These are phyloP conservation scores for Diloba caeruleocephala DNA, from an alignment of 2,888 invertebrate species.

Conservation along the genomic window DNA sequence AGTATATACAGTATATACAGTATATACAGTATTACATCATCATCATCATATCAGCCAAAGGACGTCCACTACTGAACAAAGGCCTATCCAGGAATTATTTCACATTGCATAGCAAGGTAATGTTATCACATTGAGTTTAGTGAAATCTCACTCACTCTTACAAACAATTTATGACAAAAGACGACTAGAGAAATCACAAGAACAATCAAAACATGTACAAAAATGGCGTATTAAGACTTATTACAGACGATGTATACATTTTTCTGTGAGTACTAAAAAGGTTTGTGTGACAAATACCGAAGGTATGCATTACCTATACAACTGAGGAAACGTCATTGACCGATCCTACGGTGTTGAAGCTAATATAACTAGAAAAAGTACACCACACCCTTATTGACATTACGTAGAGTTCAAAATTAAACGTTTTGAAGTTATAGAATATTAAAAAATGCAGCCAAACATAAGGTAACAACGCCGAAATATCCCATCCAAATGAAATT, in stretches of 20 bases:
- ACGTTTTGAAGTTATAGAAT: slow-evolving; percentile 11
- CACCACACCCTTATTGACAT: slow-evolving; percentile 11
- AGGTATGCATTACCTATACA: slow-evolving; percentile 64
- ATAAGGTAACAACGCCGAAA: slow-evolving; percentile 31
- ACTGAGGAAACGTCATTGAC: slow-evolving; percentile 62
- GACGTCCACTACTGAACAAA: too few relatives aligned
- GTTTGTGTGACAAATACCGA: slow-evolving; percentile 59
- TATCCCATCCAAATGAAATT: slow-evolving; percentile 19
- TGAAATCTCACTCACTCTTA: slow-evolving; percentile 16
- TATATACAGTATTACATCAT: too few relatives aligned
- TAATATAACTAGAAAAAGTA: slow-evolving; percentile 38
- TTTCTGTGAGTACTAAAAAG: slow-evolving; percentile 41
- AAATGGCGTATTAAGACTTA: slow-evolving; percentile 30
- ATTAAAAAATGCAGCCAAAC: slow-evolving; percentile 12
- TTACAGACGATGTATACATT: slow-evolving; percentile 15
- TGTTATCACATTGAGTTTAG: slow-evolving; percentile 5
- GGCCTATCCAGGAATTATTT: too few relatives aligned
- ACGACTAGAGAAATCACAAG: slow-evolving; percentile 20
- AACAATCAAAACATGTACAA: background rate
- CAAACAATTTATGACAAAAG: slow-evolving; percentile 4
- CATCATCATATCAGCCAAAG: too few relatives aligned
- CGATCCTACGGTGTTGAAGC: slow-evolving; percentile 42
- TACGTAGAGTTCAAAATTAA: slow-evolving; percentile 36
- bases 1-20: too few relatives aligned
- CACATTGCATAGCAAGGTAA: slow-evolving; percentile 20